A percentile compares a stretch with the other conserved stretches of the same genome.
Evolutionary conservation across 2,113 vertebrate species (phyloP).

Genomic region (Taurulus bubalis): DNA sequence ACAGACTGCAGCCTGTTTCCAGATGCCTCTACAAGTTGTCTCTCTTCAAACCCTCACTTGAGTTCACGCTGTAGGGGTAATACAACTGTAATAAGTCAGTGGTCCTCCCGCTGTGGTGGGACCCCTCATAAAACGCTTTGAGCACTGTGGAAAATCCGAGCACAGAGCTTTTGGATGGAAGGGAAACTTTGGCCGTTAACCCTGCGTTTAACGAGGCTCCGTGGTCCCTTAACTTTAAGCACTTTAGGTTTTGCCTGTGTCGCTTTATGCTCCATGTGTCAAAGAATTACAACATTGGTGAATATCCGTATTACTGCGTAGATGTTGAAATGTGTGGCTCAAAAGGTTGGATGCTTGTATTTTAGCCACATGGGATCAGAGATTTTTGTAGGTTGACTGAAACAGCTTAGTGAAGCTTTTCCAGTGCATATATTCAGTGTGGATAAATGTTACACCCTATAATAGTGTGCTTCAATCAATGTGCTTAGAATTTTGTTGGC

Average conservation of each 20-base stretch:
- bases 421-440: background rate
- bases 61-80: constrained; percentile 49
- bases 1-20: background rate
- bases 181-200: constrained; percentile 48
- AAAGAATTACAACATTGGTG: constrained; percentile 41
- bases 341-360: constrained; percentile 18
- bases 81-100: constrained; percentile 68
- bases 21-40: constrained; percentile 19
- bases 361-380: background rate
- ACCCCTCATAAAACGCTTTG: constrained; percentile 65
- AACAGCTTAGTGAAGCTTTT: background rate
- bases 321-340: constrained; percentile 53
- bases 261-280: constrained; percentile 24
- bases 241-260: constrained; percentile 45
- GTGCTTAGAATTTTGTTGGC: constrained; percentile 21
- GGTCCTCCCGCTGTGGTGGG: constrained; percentile 59
- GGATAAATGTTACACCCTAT: background rate
- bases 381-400: background rate
- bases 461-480: constrained; percentile 15
- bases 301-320: background rate
- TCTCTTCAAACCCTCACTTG: constrained; percentile 22
- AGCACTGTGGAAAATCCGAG: constrained; percentile 61
- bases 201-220: constrained; percentile 66
- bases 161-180: constrained; percentile 13
- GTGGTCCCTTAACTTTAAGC: constrained; percentile 59